Base-by-base conservation (phyloP, 1,140 invertebrate genomes). In the Thaumatotibia leucotreta region DNA sequence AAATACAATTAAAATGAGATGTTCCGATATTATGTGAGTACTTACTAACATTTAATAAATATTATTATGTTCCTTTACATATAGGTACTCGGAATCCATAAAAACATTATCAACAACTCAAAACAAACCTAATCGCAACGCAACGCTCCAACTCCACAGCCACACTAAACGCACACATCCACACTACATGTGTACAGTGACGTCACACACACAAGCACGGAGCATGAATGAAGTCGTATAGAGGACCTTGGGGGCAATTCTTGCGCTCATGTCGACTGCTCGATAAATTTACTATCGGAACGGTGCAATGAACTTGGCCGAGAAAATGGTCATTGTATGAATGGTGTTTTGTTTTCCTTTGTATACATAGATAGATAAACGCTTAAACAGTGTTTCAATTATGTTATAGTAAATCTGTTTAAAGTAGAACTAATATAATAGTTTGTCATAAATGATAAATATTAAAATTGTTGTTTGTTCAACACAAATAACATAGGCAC, bases 271-370 rank as follows among this genome's bases (percentile, higher is more conserved):
- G 52, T 58, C 52, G 52, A 54, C 24, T 23, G 14, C 24, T 58
- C 52, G 52, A 58, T 58, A 58, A 58, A 29, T 45, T 29, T 58
- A 58, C 52, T 24, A 58, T 58, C 27, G 11, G 23, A 17, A 27
- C 52, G 52, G 52, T 27, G 52, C 52, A 58, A 58, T 58, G 52
- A 58, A 58, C 52, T 58, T 58, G 52, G 24, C 52, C 52, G 27
- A 58, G 52, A 58, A 58, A 58, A 58, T 58, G 52, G 52, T 58
- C 27, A 58, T 58, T 58, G 52, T 58, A 27, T 27, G 23, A 58
- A 58, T 58, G 24, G 52, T 31, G 52, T 29, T 58, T 29, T 58
- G 24, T 58, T 24, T 54, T 54, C 24, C 10, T 29, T 52, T 52
- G 1, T 23, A 29, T 24, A 45, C 17, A 14, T 2, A n/a, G 17